Evolutionary conservation across 2,113 vertebrate species (phyloP).

Genomic region (Gallinago undulata): DNA sequence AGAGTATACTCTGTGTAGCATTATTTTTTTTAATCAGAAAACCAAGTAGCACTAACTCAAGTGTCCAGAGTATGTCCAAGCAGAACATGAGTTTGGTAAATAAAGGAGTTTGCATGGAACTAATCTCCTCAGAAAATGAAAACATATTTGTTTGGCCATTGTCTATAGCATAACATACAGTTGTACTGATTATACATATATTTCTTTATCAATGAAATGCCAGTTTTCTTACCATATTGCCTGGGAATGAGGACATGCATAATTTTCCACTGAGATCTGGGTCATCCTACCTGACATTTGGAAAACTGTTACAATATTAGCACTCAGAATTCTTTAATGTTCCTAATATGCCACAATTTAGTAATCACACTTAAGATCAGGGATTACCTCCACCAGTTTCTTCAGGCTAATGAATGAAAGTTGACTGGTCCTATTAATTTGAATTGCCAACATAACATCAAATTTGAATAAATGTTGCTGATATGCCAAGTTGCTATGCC

Average conservation of each 20-base stretch:
- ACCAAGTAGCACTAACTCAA: background rate
- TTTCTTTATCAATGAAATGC: background rate
- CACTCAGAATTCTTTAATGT: background rate
- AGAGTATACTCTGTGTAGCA: background rate
- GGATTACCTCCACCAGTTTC: background rate
- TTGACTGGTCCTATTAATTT: background rate
- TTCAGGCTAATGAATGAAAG: background rate
- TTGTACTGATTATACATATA: background rate
- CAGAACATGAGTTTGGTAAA: background rate
- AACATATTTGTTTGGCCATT: background rate
- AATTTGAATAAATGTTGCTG: background rate
- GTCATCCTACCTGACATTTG: background rate
- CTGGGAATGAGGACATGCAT: background rate
- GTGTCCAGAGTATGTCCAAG: background rate
- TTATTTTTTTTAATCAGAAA: background rate
- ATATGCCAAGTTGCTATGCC: background rate
- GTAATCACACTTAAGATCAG: background rate
- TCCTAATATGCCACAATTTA: background rate
- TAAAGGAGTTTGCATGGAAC: background rate
- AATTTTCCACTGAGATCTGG: background rate
- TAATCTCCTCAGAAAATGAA: background rate
- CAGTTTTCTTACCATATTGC: background rate
- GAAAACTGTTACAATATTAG: background rate
- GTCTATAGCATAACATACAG: background rate
- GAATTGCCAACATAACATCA: background rate